These are phyloP conservation scores for Rhopalosiphum padi DNA, from an alignment of 1,140 invertebrate genomes.

Conservation along the genomic window DNA sequence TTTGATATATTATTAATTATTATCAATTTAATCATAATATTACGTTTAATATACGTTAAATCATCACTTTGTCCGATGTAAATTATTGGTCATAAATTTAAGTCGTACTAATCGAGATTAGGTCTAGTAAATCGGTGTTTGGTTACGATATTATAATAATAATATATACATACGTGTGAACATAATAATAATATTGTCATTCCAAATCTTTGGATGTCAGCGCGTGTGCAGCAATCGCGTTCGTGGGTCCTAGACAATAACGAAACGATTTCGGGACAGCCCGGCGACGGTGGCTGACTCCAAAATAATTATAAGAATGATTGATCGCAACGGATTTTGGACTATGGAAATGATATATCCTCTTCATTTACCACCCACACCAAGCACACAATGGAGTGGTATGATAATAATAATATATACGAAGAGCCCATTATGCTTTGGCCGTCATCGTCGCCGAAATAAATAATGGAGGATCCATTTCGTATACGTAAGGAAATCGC, in stretches of 20 bases:
- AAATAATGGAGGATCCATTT: neutral
- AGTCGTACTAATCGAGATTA: neutral
- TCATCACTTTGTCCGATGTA: neutral
- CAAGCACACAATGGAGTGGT: neutral
- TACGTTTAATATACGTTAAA: neutral
- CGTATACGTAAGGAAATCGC: neutral
- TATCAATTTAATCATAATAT: neutral
- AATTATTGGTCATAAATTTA: neutral
- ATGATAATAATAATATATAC: neutral
- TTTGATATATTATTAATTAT: too few relatives aligned
- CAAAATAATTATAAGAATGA: conserved; percentile 31
- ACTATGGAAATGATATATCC: neutral
- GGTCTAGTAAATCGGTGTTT: neutral
- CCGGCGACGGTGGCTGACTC: neutral
- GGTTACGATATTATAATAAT: neutral
- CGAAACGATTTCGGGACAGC: neutral
- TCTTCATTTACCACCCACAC: neutral
- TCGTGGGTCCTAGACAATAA: neutral
- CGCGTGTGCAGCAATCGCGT: neutral
- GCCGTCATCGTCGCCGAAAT: neutral
- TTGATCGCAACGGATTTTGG: neutral
- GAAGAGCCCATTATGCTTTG: neutral
- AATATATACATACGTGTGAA: neutral
- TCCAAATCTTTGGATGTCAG: neutral
- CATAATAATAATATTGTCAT: neutral